Evolutionary conservation across 2,113 vertebrate genomes (phyloP).

Genomic region (Clarias magur): DNA sequence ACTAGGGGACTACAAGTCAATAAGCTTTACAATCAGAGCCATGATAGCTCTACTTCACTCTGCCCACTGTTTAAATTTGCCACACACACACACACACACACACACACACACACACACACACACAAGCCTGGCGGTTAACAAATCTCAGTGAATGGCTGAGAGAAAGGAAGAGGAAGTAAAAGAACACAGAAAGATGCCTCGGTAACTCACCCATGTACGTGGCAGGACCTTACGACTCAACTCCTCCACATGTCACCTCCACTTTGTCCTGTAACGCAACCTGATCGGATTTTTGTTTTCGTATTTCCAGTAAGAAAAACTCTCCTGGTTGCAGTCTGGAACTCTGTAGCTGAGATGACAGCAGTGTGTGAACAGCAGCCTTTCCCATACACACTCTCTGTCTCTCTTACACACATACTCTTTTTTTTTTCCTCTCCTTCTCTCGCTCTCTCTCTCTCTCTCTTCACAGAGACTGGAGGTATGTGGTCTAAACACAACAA

Average conservation of each 20-base stretch:
- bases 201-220: constrained; percentile 48
- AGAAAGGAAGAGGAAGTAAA: neutral
- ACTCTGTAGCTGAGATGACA: constrained; percentile 34
- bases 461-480: constrained; percentile 84
- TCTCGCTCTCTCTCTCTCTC: constrained; percentile 54
- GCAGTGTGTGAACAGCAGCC: constrained; percentile 27
- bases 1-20: constrained; percentile 5
- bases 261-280: constrained; percentile 13
- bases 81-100: constrained; percentile 20
- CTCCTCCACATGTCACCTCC: neutral
- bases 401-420: constrained; percentile 3
- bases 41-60: constrained; percentile 9
- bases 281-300: constrained; percentile 12
- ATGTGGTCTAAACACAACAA: constrained; percentile 98
- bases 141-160: neutral
- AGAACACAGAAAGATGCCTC: neutral
- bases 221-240: constrained; percentile 27
- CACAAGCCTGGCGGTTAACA: neutral
- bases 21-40: constrained; percentile 4
- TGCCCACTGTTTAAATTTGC: constrained; percentile 17
- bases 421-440: neutral
- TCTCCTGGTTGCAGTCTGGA: constrained; percentile 19
- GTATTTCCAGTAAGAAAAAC: constrained; percentile 14
- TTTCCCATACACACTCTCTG: constrained; percentile 21
- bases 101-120: neutral